Conservation (phyloP, 2,797 vertebrate genomes). For the Urosaurus nigricauda region DNA sequence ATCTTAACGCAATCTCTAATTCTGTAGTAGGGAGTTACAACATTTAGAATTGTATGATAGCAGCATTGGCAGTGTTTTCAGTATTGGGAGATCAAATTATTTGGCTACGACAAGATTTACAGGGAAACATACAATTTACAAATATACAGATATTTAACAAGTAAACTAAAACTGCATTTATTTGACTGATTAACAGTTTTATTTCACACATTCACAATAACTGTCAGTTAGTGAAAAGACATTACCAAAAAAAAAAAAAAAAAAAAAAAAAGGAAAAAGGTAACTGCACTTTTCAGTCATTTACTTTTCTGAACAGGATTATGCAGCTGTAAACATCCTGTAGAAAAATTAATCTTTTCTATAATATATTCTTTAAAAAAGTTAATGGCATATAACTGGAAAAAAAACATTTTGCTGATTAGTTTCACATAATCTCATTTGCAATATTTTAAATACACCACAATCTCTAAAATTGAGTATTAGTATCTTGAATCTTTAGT, state of each 20-base stretch:
- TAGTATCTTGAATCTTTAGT: background rate
- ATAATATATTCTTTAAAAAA: slow-evolving; percentile 56
- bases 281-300: slow-evolving; percentile 82
- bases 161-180: slow-evolving; percentile 83
- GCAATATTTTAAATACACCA: slow-evolving; percentile 11
- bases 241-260: slow-evolving; percentile 77
- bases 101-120: slow-evolving; percentile 84
- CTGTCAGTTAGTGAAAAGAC: slow-evolving; percentile 86
- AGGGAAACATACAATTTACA: slow-evolving; percentile 86
- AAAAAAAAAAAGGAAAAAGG: slow-evolving; percentile 75
- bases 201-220: slow-evolving; percentile 87
- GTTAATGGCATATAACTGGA: slow-evolving; percentile 22
- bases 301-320: slow-evolving; percentile 82
- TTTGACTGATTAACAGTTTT: slow-evolving; percentile 89
- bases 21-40: slow-evolving; percentile 78
- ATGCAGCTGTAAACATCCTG: slow-evolving; percentile 75
- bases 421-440: slow-evolving; percentile 13
- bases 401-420: background rate
- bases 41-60: slow-evolving; percentile 76
- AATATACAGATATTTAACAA: slow-evolving; percentile 85
- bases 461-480: background rate
- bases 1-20: slow-evolving; percentile 78
- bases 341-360: slow-evolving; percentile 63
- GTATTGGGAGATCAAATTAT: slow-evolving; percentile 84
- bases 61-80: slow-evolving; percentile 80